phyloP scores from a whole-genome alignment of 2,797 vertebrate genomes.

The Podargus strigoides region DNA sequence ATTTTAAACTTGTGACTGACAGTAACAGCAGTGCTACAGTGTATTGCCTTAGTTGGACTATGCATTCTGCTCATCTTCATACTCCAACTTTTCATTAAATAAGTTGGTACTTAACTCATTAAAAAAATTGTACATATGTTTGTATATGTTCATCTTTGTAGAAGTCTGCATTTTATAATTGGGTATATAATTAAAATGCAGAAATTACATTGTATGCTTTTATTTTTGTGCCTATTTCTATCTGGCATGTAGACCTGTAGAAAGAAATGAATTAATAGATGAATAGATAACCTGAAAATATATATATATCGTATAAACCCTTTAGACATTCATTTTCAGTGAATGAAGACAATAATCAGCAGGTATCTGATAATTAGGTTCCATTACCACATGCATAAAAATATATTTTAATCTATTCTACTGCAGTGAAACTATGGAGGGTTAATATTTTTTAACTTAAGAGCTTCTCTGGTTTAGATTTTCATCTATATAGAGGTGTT shows the following conservation, averaged over 20 bases:
- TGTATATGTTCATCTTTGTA: not conserved
- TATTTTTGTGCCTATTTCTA: not conserved
- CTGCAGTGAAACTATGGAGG: not conserved
- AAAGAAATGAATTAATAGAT: not conserved
- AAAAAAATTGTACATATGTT: not conserved
- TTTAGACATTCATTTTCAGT: not conserved
- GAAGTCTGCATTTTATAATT: slow-evolving; percentile 35
- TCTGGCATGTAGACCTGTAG: not conserved
- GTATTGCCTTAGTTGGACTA: slow-evolving; percentile 15
- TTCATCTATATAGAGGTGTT: not conserved
- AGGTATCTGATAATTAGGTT: not conserved
- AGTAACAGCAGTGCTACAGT: slow-evolving; percentile 47
- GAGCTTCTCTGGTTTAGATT: not conserved
- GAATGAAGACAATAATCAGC: not conserved
- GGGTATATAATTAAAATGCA: not conserved
- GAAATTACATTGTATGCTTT: not conserved
- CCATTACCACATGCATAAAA: not conserved
- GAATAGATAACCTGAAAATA: not conserved
- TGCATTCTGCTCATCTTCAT: not conserved
- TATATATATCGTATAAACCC: not conserved
- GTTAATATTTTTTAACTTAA: not conserved
- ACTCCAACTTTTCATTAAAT: slow-evolving; percentile 34
- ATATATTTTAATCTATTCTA: not conserved
- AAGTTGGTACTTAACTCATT: slow-evolving; percentile 12
- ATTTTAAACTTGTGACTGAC: slow-evolving; percentile 64